Percentiles rank a stretch among this genome's conserved stretches.
Conservation (phyloP, 2,888 invertebrate species). For the Pammene aurita region DNA sequence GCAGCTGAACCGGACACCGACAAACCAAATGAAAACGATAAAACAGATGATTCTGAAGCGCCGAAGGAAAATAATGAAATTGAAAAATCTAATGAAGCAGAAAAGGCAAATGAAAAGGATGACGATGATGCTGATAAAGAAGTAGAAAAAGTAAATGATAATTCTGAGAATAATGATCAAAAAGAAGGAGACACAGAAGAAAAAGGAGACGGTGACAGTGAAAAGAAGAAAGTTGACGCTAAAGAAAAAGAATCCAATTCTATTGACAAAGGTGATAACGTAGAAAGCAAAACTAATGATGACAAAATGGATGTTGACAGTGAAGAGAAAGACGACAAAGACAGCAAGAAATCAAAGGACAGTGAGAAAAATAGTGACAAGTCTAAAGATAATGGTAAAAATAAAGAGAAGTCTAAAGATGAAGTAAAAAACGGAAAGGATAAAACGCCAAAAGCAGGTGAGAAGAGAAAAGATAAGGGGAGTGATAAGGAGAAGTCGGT, state of each 20-base stretch:
- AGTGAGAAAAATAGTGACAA: slow-evolving; percentile 33
- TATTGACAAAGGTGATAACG: slow-evolving; percentile 48
- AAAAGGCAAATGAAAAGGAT: slow-evolving; percentile 30
- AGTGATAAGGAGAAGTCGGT: slow-evolving; percentile 47
- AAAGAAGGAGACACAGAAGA: slow-evolving; percentile 36
- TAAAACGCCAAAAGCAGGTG: slow-evolving; percentile 34
- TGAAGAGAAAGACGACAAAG: slow-evolving; percentile 25
- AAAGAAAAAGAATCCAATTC: slow-evolving; percentile 43
- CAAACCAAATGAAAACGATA: slow-evolving; percentile 22
- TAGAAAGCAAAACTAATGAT: slow-evolving; percentile 43
- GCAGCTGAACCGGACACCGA: slow-evolving; percentile 42
- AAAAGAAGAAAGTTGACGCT: slow-evolving; percentile 41
- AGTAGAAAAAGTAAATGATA: slow-evolving; percentile 44
- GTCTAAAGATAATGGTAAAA: slow-evolving; percentile 32
- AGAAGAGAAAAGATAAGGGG: slow-evolving; percentile 44
- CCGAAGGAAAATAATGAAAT: slow-evolving; percentile 43
- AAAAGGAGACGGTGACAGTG: slow-evolving; percentile 40
- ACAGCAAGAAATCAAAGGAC: slow-evolving; percentile 36
- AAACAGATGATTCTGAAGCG: slow-evolving; percentile 36
- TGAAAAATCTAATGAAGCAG: slow-evolving; percentile 36
- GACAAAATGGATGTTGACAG: slow-evolving; percentile 30
- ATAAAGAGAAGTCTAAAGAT: slow-evolving; percentile 37
- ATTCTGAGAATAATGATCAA: slow-evolving; percentile 32
- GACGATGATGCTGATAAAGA: slow-evolving; percentile 42
- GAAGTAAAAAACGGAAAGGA: slow-evolving; percentile 39